Base-by-base conservation (phyloP, 1,140 invertebrate species). In the Diploscapter pachys region DNA sequence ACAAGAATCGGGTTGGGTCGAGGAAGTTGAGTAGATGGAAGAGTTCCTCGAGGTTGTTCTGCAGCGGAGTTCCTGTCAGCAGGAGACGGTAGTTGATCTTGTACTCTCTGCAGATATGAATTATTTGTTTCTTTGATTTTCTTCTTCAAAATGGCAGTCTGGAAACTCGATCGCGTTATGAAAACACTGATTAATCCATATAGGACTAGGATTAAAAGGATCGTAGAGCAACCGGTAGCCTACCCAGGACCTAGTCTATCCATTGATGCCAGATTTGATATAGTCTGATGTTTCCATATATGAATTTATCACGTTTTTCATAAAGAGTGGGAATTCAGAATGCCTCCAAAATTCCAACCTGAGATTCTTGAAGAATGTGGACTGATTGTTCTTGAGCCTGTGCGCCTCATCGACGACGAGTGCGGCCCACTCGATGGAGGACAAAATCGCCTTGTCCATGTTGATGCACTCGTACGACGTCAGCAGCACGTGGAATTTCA, bases 21-120 rank as follows among this genome's bases (percentile, higher is more conserved):
- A 99, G 90, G 89, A 99, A 99, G 86, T 99, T 99, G 8, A 99
- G 88, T 65, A 99, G 89, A 90, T 99, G 96, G 89, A 99, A 99
- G 83, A 99, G 89, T 89, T 99, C 97, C 86, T 99, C 96, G 8
- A 99, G 87, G 86, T 99, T 99, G 83, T 99, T 99, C 88, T 99
- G 97, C 56, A 99, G 87, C 0, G 97, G 97, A 5, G 97, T 99
- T 81, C 97, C 97, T 61, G 97, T 99, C 6, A 99, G 87, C 2
- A 99, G 88, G 11, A 99, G 88, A 87, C 98, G 99, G 87, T 99
- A 98, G 50, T 91, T 91, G 77, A 99, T 97, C 78, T 92, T 92
- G 86, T 98, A 99, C n/a, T 74, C 73, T 5, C 64, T 59, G 57
- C 9, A 59, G 31, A 31, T 31, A 31, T 31, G 31, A 31, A 31